phyloP scores from a whole-genome alignment of 2,888 invertebrate genomes.

The Orchestes rusci region DNA sequence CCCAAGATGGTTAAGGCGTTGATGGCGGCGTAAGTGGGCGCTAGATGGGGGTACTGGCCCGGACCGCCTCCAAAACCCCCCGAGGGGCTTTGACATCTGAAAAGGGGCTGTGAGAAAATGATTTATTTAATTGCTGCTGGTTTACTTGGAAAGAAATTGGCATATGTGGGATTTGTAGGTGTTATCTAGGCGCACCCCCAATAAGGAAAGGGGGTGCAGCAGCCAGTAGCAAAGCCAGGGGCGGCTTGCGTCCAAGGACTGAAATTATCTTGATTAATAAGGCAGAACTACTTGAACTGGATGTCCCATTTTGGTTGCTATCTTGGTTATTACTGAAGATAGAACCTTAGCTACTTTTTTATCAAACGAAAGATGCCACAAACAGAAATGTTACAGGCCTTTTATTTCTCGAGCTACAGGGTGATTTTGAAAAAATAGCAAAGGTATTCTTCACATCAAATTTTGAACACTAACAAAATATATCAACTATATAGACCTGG shows the following conservation, averaged over 20 bases:
- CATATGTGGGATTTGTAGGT: constrained; percentile 50
- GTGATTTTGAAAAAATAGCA: too few relatives aligned
- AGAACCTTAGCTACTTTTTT: too few relatives aligned
- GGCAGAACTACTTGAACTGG: not conserved
- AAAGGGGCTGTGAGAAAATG: not conserved
- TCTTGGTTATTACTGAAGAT: too few relatives aligned
- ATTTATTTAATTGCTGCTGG: not conserved
- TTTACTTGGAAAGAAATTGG: constrained; percentile 53
- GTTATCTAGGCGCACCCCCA: constrained; percentile 57
- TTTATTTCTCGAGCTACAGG: too few relatives aligned
- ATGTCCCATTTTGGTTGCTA: not conserved
- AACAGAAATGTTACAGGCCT: not conserved
- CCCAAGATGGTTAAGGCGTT: constrained; percentile 88
- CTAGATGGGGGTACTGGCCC: constrained; percentile 85
- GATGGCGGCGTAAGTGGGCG: constrained; percentile 95
- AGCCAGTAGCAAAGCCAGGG: constrained; percentile 99
- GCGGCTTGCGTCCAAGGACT: constrained; percentile 87
- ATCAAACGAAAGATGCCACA: too few relatives aligned
- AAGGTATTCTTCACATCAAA: too few relatives aligned
- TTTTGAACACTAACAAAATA: too few relatives aligned
- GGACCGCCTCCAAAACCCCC: constrained; percentile 96
- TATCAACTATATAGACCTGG: too few relatives aligned
- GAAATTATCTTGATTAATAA: constrained; percentile 22
- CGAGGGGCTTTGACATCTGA: constrained; percentile 64
- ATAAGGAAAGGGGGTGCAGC: constrained; percentile 77